Conservation (phyloP, 1,140 invertebrate genomes). For the Ridgeia piscesae region DNA sequence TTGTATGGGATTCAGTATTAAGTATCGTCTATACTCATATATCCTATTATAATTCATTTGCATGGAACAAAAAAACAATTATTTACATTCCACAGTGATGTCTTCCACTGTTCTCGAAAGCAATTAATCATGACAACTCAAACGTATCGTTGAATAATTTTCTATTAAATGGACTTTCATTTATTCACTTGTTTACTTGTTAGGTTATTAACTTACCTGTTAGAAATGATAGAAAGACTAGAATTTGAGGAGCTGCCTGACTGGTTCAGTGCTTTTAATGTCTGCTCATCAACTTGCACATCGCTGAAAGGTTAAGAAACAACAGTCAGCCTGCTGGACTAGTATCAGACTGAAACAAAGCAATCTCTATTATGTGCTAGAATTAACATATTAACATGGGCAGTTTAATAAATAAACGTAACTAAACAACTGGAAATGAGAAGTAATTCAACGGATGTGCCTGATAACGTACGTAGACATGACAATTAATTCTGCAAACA, state of each 20-base stretch:
- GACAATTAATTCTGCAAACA: not conserved
- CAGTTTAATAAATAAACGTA: too few relatives aligned
- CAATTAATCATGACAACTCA: too few relatives aligned
- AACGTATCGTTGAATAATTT: not conserved
- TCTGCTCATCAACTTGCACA: slow-evolving; percentile 53
- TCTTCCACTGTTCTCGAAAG: not conserved
- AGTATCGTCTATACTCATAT: not conserved
- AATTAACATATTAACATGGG: not conserved
- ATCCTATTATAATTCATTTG: not conserved
- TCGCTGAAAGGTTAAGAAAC: slow-evolving; percentile 45
- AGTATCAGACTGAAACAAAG: not conserved
- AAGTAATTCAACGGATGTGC: not conserved
- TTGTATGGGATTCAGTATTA: not conserved
- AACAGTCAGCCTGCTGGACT: not conserved
- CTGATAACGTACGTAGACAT: not conserved
- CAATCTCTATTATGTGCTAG: not conserved
- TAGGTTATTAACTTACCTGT: slow-evolving; percentile 36
- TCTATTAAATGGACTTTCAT: not conserved
- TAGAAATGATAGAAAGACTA: slow-evolving; percentile 55
- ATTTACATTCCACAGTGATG: too few relatives aligned
- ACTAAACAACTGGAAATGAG: too few relatives aligned
- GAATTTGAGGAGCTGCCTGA: slow-evolving; percentile 58
- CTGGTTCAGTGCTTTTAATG: slow-evolving; percentile 46
- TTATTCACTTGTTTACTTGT: not conserved
- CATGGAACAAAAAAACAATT: not conserved